Evolutionary conservation across 2,113 vertebrate genomes (phyloP).

Genomic region (Indri indri): DNA sequence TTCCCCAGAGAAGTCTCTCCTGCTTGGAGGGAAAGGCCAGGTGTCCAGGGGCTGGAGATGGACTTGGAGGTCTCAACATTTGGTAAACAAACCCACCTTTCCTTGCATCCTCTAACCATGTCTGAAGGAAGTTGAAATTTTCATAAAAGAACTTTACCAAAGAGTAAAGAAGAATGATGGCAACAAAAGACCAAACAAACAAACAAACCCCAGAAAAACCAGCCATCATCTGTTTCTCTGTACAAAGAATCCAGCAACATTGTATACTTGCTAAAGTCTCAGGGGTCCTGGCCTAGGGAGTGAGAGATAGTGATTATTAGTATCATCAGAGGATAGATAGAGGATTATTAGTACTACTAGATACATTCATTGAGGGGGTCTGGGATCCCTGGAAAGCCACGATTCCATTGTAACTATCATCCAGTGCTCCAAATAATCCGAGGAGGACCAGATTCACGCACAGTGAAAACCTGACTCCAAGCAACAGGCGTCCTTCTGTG

Average conservation of each 20-base stretch:
- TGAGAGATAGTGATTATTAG: not conserved
- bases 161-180: not conserved
- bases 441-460: not conserved
- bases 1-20: not conserved
- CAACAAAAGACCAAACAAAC: not conserved
- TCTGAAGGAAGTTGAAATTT: not conserved
- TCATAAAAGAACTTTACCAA: not conserved
- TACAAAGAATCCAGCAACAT: not conserved
- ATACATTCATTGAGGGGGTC: not conserved
- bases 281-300: not conserved
- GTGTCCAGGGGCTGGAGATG: not conserved
- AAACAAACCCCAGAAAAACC: not conserved
- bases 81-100: not conserved
- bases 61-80: not conserved
- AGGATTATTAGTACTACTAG: too few relatives aligned
- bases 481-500: rapidly evolving
- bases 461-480: not conserved
- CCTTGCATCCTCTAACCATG: not conserved
- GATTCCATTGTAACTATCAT: not conserved
- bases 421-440: not conserved
- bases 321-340: too few relatives aligned
- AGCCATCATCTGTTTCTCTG: not conserved
- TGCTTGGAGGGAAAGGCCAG: not conserved
- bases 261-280: not conserved
- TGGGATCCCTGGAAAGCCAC: not conserved